Conservation (phyloP, 92 coral and sea anemone genomes). For the Heteractis magnifica region DNA sequence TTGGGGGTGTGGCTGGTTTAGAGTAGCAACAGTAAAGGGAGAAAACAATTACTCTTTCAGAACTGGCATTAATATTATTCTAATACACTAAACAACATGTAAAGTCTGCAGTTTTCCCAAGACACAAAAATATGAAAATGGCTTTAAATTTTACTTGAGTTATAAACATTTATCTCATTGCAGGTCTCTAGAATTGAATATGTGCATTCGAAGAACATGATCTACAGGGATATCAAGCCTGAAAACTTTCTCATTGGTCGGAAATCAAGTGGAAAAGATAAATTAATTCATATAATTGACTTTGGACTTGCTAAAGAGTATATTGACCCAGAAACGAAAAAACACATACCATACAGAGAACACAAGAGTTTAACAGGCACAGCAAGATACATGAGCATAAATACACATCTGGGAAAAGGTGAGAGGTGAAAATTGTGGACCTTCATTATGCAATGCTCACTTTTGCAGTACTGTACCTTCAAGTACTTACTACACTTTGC, state of each 20-base stretch:
- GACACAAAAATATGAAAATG: too few species aligned
- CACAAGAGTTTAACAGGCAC: constrained; percentile 99
- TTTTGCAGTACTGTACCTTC: too few species aligned
- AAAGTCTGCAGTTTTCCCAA: too few species aligned
- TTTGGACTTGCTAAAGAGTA: constrained; percentile 99
- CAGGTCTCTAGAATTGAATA: constrained; percentile 92
- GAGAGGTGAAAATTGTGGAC: not conserved
- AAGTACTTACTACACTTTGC: too few species aligned
- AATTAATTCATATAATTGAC: constrained; percentile 93
- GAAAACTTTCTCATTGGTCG: constrained; percentile 98
- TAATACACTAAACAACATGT: too few species aligned
- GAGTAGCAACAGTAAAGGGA: too few species aligned
- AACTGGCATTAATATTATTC: too few species aligned
- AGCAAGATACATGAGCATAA: constrained; percentile 99
- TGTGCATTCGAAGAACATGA: constrained; percentile 99
- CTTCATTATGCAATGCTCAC: too few species aligned
- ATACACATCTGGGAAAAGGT: constrained; percentile 99
- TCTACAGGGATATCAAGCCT: constrained; percentile 97
- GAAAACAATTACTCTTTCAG: too few species aligned
- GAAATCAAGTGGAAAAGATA: constrained; percentile 92
- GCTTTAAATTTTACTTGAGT: too few species aligned
- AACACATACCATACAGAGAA: constrained; percentile 97
- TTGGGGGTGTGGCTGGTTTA: too few species aligned
- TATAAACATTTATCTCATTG: not conserved
- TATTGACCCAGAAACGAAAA: constrained; percentile 98